These are phyloP conservation scores for Drosophila sp. DNA, from an alignment of 1,140 invertebrate genomes.

Conservation along the genomic window DNA sequence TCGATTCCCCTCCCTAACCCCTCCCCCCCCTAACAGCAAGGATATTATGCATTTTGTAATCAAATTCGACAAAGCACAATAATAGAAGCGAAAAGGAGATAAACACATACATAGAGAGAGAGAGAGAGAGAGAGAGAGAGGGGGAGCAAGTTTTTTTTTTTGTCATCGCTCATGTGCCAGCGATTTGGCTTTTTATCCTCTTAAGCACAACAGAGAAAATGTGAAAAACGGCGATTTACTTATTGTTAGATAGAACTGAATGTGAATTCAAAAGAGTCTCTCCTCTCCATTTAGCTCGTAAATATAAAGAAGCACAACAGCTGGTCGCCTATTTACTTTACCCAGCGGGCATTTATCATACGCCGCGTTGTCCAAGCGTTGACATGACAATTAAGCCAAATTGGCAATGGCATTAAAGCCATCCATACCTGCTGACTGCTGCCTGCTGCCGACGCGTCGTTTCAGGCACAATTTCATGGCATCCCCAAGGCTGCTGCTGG, in stretches of 20 bases:
- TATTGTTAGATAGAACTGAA: slow-evolving; percentile 35
- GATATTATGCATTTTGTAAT: slow-evolving; percentile 41
- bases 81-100: not conserved
- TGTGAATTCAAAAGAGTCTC: slow-evolving; percentile 10
- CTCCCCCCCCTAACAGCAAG: not conserved
- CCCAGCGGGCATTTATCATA: slow-evolving; percentile 51
- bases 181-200: not conserved
- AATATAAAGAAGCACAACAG: slow-evolving; percentile 49
- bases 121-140: not conserved
- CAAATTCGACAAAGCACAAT: not conserved
- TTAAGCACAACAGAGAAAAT: slow-evolving; percentile 45
- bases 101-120: too few species aligned
- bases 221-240: slow-evolving; percentile 38
- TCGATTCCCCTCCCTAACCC: slow-evolving; percentile 23
- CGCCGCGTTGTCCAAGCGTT: slow-evolving; percentile 58
- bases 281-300: slow-evolving; percentile 28
- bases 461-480: slow-evolving; percentile 5
- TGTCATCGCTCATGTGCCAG: not conserved
- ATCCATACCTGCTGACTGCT: slow-evolving; percentile 7
- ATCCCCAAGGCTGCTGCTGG: slow-evolving; percentile 2
- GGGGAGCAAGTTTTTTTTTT: not conserved
- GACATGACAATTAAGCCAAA: slow-evolving; percentile 71
- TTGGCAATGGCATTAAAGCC: slow-evolving; percentile 39
- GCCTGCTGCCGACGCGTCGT: not conserved
- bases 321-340: slow-evolving; percentile 33